Conservation (phyloP, 1,140 invertebrate genomes). For the Macrobrachium nipponense region DNA sequence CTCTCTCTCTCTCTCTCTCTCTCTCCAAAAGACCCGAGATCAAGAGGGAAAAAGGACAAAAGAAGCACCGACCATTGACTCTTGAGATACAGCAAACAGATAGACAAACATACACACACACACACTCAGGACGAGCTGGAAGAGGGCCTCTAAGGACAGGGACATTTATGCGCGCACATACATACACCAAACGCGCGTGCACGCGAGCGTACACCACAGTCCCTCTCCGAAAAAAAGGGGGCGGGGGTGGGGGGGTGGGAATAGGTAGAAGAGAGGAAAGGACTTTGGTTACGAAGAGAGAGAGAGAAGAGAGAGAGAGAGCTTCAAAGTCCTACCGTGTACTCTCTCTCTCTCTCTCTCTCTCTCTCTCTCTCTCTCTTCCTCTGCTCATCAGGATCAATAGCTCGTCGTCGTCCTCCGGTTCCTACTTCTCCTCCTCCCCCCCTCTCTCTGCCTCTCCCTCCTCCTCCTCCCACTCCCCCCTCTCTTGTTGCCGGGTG, state of each 20-base stretch:
- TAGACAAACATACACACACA: conserved; percentile 2
- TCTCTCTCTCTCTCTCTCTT: neutral
- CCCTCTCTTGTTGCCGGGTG: too few species aligned
- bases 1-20: neutral
- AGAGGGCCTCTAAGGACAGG: neutral
- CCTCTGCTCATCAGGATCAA: conserved; percentile 4
- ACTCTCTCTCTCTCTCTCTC: conserved; percentile 8
- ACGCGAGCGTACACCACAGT: too few species aligned
- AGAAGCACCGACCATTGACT: too few species aligned
- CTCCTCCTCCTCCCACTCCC: too few species aligned
- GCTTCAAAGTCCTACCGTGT: neutral
- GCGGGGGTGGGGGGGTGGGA: neutral
- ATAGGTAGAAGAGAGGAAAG: neutral
- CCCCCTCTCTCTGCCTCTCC: too few species aligned
- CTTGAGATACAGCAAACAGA: neutral
- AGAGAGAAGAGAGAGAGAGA: neutral
- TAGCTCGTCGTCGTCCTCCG: neutral
- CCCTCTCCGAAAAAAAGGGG: neutral
- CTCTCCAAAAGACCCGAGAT: neutral
- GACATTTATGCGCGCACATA: too few species aligned
- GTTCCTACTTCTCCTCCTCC: neutral
- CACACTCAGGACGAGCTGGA: neutral
- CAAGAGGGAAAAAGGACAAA: conserved; percentile 1
- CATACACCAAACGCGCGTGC: too few species aligned
- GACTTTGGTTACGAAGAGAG: neutral